Base-by-base conservation (phyloP, 2,888 invertebrate species). In the Dione juno region DNA sequence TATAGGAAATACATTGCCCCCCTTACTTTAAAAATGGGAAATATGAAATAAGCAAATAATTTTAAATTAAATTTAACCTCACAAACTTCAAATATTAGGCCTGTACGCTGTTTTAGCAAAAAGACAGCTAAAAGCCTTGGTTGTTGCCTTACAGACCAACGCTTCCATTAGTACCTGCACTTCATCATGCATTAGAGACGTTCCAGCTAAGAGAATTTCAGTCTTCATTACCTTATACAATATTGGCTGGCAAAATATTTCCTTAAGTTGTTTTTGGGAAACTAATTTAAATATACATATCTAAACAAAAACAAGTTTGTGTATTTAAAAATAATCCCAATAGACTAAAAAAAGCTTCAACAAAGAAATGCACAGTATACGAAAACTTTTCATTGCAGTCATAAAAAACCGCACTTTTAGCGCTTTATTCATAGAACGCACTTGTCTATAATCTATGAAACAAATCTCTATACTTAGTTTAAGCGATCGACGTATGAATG, bases 401-500 rank as follows among this genome's bases (percentile, higher is more conserved):
- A 67, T 67, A 35, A 70, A 66, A 67, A 54, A 57, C 9, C 41
- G 37, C 28, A 16, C 64, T 50, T 68, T 59, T 9, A 40, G 37
- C 28, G 16, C 64, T 50, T 68, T 59, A 59, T 68, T 68, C 64
- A 43, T 40, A 52, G 43, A 63, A 67, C 11, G 28, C 50, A 52
- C 58, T 71, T 43, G 50, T 11, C 45, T 10, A 21, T 35, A 58
- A 59, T 41, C 48, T 35, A 35, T 45, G 58, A 50, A 41, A 59
- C 50, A 59, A 58, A 67, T 54, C 40, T 67, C 48, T 41, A 67
- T 21, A 64, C 64, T 64, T 40, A 40, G 5, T 40, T 16, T 40
- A 35, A 63, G 52, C n/a, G 61, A 19, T n/a, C 52, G 35, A 16
- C 41, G 59, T 52, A 78, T 77, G 77, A 76, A 82, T 80, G 82